Percentiles rank a stretch among this genome's conserved stretches.
Evolutionary conservation across 2,797 vertebrate genomes (phyloP).

Genomic region (Xiphophorus birchmanni): DNA sequence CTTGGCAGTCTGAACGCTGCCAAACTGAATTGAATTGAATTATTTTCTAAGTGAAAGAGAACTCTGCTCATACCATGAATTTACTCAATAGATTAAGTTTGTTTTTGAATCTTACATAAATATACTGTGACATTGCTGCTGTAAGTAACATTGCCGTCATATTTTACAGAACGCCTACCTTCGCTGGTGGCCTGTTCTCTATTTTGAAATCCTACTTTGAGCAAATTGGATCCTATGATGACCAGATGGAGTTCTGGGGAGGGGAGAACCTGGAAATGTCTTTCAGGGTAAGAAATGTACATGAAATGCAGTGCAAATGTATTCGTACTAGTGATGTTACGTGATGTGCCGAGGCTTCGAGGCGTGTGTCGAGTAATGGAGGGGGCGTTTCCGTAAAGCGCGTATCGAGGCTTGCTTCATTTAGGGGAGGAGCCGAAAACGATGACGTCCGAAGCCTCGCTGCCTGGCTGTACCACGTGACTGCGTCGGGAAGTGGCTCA

Average conservation of each 20-base stretch:
- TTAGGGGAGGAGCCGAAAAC: too few relatives aligned
- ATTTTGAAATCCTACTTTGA: constrained; percentile 88
- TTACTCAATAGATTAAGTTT: neutral
- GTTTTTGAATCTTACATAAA: neutral
- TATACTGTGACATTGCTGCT: neutral
- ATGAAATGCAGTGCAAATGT: neutral
- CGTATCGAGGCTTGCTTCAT: too few relatives aligned
- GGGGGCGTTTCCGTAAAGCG: too few relatives aligned
- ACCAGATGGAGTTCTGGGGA: constrained; percentile 91
- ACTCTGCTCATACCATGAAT: neutral
- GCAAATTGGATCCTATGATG: constrained; percentile 87
- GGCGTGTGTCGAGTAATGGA: too few relatives aligned
- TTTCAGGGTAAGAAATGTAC: constrained; percentile 84
- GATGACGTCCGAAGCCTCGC: too few relatives aligned
- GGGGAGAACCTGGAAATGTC: constrained; percentile 93
- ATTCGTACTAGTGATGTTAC: too few relatives aligned
- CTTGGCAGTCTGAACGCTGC: too few relatives aligned
- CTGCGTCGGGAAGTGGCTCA: too few relatives aligned
- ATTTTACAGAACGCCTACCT: constrained; percentile 81
- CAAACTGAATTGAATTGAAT: neutral
- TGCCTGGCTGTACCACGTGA: too few relatives aligned
- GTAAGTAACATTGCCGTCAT: neutral
- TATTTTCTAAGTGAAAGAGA: neutral
- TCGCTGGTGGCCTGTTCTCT: constrained; percentile 88
- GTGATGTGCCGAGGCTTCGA: too few relatives aligned